Evolutionary conservation across 2,113 vertebrate species (phyloP).

Genomic region (Vidua chalybeata): DNA sequence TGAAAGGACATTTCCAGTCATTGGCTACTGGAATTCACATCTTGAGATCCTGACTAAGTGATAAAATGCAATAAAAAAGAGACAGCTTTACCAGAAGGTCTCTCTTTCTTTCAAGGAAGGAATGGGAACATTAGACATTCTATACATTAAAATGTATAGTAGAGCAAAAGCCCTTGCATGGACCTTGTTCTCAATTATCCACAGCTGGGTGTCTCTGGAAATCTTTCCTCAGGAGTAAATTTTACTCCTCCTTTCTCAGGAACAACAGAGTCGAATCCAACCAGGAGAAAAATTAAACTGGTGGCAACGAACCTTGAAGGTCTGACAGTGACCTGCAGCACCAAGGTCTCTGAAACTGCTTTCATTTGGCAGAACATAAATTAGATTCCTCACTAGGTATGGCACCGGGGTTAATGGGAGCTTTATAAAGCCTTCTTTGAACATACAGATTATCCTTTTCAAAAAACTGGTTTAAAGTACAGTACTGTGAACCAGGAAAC

Average conservation of each 20-base stretch:
- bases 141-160: not conserved
- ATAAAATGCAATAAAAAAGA: not conserved
- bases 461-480: constrained; percentile 51
- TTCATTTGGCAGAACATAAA: constrained; percentile 66
- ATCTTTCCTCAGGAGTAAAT: not conserved
- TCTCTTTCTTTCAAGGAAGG: not conserved
- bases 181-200: not conserved
- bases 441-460: constrained; percentile 52
- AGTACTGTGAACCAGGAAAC: constrained; percentile 14
- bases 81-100: not conserved
- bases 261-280: not conserved
- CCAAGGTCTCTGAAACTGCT: constrained; percentile 25
- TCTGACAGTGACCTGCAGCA: constrained; percentile 59
- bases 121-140: not conserved
- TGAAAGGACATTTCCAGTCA: constrained; percentile 36
- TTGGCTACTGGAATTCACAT: constrained; percentile 14
- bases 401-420: constrained; percentile 35
- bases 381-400: constrained; percentile 58
- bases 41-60: not conserved
- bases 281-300: constrained; percentile 61
- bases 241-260: constrained; percentile 4
- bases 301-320: constrained; percentile 60
- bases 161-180: not conserved
- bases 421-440: constrained; percentile 59
- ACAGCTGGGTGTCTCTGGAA: not conserved